A percentile compares a stretch with the other conserved stretches of the same genome.
Conservation (phyloP, 1,140 invertebrate species). For the Nasonia vitripennis region DNA sequence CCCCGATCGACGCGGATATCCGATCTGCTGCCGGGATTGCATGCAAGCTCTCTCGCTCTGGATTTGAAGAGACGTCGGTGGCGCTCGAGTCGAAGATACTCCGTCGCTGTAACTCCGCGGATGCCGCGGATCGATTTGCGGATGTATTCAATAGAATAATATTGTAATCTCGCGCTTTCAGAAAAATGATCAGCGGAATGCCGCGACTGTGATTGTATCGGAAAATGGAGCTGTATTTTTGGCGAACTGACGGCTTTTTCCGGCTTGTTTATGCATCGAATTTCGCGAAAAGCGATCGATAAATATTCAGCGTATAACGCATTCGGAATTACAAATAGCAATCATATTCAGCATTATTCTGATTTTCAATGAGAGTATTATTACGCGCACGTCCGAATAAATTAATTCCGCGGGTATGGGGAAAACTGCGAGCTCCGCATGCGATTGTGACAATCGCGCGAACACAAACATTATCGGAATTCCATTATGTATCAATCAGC, state of each 20-base stretch:
- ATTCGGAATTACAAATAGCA: too few species aligned
- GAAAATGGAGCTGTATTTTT: background rate
- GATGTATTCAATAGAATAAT: background rate
- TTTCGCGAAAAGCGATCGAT: too few species aligned
- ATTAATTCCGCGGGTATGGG: too few species aligned
- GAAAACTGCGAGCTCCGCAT: too few species aligned
- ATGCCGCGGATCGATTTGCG: background rate
- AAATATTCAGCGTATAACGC: too few species aligned
- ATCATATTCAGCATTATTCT: too few species aligned
- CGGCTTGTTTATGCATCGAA: background rate
- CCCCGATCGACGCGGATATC: slow-evolving; percentile 8
- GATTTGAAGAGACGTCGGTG: slow-evolving; percentile 19
- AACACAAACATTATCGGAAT: background rate
- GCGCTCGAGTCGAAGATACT: slow-evolving; percentile 1
- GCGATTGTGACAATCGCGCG: too few species aligned
- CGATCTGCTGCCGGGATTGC: slow-evolving; percentile 2
- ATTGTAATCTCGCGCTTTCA: background rate
- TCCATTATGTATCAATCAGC: background rate
- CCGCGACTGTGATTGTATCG: background rate
- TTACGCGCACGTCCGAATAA: too few species aligned
- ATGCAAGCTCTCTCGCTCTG: slow-evolving; percentile 1
- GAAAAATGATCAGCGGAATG: background rate
- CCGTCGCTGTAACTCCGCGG: background rate
- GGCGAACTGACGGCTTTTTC: background rate
- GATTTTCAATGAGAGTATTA: too few species aligned